phyloP scores from a whole-genome alignment of 2,113 vertebrate genomes.

The Gavialis gangeticus region DNA sequence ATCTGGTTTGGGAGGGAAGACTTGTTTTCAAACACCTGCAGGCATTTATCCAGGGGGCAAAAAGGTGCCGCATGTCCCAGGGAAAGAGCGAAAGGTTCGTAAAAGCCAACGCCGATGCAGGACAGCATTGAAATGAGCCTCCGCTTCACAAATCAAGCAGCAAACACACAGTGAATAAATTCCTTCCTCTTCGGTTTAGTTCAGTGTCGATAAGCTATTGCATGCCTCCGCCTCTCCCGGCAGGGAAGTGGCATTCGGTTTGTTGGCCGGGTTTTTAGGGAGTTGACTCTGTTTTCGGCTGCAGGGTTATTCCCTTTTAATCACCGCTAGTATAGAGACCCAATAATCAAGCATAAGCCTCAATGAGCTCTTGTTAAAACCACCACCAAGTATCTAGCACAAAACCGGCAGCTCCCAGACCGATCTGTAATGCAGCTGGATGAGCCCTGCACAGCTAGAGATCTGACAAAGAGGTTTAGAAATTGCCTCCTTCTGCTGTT shows the following conservation, averaged over 20 bases:
- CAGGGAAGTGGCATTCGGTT: neutral
- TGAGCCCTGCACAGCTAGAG: neutral
- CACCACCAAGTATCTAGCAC: neutral
- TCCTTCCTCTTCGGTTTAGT: constrained; percentile 1
- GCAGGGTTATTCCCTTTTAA: neutral
- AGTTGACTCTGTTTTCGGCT: neutral
- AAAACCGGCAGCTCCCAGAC: neutral
- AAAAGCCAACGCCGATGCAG: neutral
- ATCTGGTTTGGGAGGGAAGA: neutral
- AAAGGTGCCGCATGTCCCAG: fast-evolving
- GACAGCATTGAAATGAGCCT: constrained; percentile 7
- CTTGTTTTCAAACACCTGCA: no score
- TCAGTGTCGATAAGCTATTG: neutral
- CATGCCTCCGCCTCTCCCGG: neutral
- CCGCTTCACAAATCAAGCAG: constrained; percentile 37
- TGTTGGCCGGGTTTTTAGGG: neutral
- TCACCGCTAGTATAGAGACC: neutral
- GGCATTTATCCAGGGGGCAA: neutral
- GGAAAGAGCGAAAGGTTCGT: neutral
- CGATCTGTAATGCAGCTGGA: neutral
- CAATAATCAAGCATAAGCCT: neutral
- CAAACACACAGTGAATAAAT: constrained; percentile 38
- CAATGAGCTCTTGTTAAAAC: neutral
- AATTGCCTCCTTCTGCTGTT: neutral
- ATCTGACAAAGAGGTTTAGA: neutral